phyloP scores from a whole-genome alignment of 2,888 invertebrate species.

The Scaptodrosophila latifasciaeformis region DNA sequence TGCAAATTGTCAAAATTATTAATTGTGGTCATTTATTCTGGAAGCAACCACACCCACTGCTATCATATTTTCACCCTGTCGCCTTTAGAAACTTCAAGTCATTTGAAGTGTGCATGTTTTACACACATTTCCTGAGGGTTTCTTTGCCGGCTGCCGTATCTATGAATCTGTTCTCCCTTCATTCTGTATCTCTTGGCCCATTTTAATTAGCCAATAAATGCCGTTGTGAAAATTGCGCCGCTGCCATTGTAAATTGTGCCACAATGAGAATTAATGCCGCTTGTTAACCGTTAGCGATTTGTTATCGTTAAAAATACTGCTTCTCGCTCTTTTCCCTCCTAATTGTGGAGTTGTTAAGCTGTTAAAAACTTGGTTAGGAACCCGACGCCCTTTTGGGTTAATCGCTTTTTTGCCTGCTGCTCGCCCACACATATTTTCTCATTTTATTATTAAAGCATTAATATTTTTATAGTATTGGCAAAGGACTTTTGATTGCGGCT shows the following conservation, averaged over 20 bases:
- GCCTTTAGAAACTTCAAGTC: neutral
- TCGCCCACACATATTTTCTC: conserved; percentile 22
- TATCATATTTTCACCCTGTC: neutral
- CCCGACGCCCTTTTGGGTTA: conserved; percentile 39
- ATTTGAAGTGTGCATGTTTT: conserved; percentile 10
- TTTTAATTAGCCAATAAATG: conserved; percentile 68
- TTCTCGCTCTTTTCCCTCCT: conserved; percentile 3
- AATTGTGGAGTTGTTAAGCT: conserved; percentile 41
- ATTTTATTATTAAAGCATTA: conserved; percentile 57
- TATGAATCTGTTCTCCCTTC: neutral
- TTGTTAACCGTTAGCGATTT: conserved; percentile 62
- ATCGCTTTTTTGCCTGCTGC: conserved; percentile 60
- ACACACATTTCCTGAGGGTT: conserved; percentile 22
- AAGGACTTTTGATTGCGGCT: conserved; percentile 38
- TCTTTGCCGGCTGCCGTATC: neutral
- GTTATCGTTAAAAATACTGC: conserved; percentile 53
- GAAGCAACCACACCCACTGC: conserved; percentile 1
- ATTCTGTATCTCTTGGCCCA: too few species aligned
- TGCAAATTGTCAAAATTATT: conserved; percentile 71
- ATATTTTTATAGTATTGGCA: conserved; percentile 32
- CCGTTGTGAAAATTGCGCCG: conserved; percentile 40
- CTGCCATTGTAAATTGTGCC: neutral
- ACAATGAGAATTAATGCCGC: conserved; percentile 62
- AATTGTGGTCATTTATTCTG: conserved; percentile 57
- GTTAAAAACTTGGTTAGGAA: conserved; percentile 33